These are phyloP conservation scores for Deroplatys truncata DNA, from an alignment of 2,888 invertebrate species.

Conservation along the genomic window DNA sequence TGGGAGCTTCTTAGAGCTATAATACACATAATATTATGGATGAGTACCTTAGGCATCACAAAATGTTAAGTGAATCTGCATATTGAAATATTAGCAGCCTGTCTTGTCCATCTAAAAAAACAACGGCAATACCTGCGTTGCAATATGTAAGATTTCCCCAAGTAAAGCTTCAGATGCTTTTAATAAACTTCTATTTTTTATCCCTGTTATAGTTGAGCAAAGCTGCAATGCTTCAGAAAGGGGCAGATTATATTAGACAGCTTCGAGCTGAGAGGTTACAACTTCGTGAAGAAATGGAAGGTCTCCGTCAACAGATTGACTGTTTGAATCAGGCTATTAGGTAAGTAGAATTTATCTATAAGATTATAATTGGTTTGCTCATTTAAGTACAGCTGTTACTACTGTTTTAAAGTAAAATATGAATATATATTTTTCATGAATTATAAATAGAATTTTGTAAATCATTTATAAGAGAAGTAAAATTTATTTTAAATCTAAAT, in stretches of 20 bases:
- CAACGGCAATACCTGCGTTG: no score
- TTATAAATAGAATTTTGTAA: not conserved
- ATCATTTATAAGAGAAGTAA: not conserved
- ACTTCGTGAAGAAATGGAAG: slow-evolving; percentile 87
- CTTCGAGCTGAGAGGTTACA: slow-evolving; percentile 79
- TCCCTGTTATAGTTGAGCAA: slow-evolving; percentile 67
- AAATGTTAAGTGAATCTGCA: no score
- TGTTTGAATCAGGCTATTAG: slow-evolving; percentile 85
- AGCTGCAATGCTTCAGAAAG: slow-evolving; percentile 94
- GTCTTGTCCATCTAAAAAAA: no score
- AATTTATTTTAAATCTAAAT: no score
- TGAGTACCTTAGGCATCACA: no score
- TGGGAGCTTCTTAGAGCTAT: no score
- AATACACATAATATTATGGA: no score
- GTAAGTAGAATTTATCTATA: slow-evolving; percentile 48
- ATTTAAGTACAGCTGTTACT: slow-evolving; percentile 15
- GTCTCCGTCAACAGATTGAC: slow-evolving; percentile 83
- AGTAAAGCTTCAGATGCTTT: no score
- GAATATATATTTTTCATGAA: not conserved
- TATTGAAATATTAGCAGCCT: no score
- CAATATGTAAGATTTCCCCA: no score
- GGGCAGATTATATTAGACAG: slow-evolving; percentile 91
- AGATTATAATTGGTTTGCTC: not conserved
- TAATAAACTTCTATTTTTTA: no score
- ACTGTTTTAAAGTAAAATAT: not conserved